Evolutionary conservation across 2,888 invertebrate species (phyloP), one percentile per base, ranked within the genome.

Genomic region (Scelioninae gen. 2): DNA sequence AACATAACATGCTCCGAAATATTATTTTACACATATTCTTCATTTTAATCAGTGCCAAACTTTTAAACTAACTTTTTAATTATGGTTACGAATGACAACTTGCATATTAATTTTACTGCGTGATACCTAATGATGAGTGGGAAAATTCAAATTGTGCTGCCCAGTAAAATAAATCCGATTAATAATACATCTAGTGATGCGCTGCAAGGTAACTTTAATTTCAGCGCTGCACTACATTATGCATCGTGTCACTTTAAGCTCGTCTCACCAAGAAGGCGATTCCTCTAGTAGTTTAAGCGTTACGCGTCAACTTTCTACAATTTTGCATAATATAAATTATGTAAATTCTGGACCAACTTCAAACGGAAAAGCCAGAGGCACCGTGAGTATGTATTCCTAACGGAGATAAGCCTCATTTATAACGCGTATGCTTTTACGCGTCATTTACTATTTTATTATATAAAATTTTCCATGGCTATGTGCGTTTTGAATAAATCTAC

Each of bases 311-410:
- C 77, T 77, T 77, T 76, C 70, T 70, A 69, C 64, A 67, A 75
- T 72, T 77, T 75, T 75, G 75, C 77, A 76, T 77, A 76, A 77
- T 77, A 75, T 76, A 77, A 76, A 76, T 77, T 77, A 77, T 77
- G 77, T 70, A 77, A 74, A 78, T 78, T 73, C 68, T 70, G 72
- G 48, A 28, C 45, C 45, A 70, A 70, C 70, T 70, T 70, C 70
- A 70, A 70, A 70, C 63, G 70, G 33, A 52, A 61, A 60, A 69
- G 69, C 69, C 53, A 37, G 31, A 52, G 69, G 69, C 60, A 48
- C 22, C 45, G 15, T 15, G 45, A 58, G 50, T 37, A 53, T 53
- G 37, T 61, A 60, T 61, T 53, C 53, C 52, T 69, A 53, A 52
- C 43, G 45, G 53, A 55, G 55, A 69, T 69, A 46, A 69, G 50